Conservation (phyloP, 2,113 vertebrate species). For the Echinops telfairi region DNA sequence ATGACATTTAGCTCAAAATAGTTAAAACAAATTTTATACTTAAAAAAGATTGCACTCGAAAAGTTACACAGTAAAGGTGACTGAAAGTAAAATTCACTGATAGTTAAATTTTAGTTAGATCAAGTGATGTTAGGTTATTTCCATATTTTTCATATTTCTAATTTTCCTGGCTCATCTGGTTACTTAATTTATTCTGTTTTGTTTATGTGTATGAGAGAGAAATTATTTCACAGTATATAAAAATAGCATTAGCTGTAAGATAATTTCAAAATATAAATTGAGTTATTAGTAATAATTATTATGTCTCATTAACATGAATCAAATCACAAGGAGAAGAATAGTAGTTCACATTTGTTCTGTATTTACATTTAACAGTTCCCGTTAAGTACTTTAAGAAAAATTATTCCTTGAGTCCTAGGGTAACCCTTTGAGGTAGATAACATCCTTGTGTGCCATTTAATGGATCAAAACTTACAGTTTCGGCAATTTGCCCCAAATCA, state of each 20-base stretch:
- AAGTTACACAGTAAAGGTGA: neutral
- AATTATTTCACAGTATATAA: neutral
- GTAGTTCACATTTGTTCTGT: neutral
- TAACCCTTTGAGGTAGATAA: neutral
- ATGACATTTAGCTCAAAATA: neutral
- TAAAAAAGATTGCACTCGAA: neutral
- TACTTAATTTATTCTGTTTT: neutral
- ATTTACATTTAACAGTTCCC: no score
- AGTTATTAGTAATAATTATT: neutral
- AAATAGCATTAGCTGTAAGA: neutral
- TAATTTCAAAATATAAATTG: neutral
- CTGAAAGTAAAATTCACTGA: neutral
- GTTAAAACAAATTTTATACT: no score
- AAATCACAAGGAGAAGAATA: neutral
- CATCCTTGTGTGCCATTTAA: neutral
- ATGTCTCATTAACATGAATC: neutral
- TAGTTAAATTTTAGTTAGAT: neutral
- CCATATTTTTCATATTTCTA: neutral
- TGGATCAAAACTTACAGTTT: neutral
- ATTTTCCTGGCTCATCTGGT: neutral
- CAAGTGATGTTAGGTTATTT: neutral
- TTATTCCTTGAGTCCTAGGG: neutral
- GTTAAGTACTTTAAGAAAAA: neutral
- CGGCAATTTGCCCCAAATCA: neutral
- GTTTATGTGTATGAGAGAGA: neutral